These are phyloP conservation scores for Ophioninae sp. DNA, from an alignment of 2,888 invertebrate species.

Conservation along the genomic window DNA sequence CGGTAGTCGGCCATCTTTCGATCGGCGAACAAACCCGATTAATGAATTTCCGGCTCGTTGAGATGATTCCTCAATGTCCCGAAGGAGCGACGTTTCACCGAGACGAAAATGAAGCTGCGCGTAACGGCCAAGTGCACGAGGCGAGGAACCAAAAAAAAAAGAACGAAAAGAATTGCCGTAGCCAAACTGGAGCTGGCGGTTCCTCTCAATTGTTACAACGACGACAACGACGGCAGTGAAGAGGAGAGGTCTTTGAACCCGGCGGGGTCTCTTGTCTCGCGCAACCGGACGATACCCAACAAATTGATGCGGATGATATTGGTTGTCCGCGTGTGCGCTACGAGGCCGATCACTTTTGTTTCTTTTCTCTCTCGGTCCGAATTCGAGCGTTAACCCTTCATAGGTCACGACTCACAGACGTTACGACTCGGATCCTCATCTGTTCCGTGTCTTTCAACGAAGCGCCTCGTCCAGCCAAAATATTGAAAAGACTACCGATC, in stretches of 20 bases:
- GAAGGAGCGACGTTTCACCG: slow-evolving; percentile 23
- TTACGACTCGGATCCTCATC: background rate
- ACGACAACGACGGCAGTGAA: background rate
- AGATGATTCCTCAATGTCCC: slow-evolving; percentile 54
- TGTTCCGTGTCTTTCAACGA: background rate
- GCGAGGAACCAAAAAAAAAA: background rate
- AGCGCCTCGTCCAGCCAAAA: no score
- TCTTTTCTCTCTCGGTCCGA: background rate
- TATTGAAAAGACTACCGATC: no score
- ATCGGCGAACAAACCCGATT: slow-evolving; percentile 6
- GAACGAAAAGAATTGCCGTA: slow-evolving; percentile 25
- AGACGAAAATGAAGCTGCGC: slow-evolving; percentile 58
- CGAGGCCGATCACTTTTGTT: background rate
- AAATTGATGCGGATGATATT: slow-evolving; percentile 59
- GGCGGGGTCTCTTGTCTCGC: slow-evolving; percentile 25
- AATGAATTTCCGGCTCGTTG: slow-evolving; percentile 50
- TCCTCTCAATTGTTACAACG: slow-evolving; percentile 58
- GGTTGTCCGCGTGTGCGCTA: slow-evolving; percentile 24
- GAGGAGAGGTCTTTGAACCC: slow-evolving; percentile 56
- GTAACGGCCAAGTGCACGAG: slow-evolving; percentile 2
- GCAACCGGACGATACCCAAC: slow-evolving; percentile 40
- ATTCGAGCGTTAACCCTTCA: slow-evolving; percentile 30
- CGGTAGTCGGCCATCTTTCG: background rate
- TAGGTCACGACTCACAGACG: background rate
- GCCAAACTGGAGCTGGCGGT: slow-evolving; percentile 48